Percentiles rank a stretch among this genome's conserved stretches.
These are phyloP conservation scores for Drosophila sturtevanti DNA, from an alignment of 1,140 invertebrate genomes.

Conservation along the genomic window DNA sequence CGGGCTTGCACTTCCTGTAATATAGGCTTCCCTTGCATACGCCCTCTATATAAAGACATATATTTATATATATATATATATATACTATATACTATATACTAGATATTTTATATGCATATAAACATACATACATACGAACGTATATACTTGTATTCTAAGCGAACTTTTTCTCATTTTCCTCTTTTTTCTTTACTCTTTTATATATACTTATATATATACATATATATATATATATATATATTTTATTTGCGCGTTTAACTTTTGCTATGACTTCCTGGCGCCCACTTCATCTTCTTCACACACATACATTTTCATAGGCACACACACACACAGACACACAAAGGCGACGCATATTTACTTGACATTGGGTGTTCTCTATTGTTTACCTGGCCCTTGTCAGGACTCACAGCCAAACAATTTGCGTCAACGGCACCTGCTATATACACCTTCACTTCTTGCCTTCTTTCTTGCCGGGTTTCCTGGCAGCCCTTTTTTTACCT, in stretches of 20 bases:
- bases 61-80: not conserved
- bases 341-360: slow-evolving; percentile 69
- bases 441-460: not conserved
- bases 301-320: not conserved
- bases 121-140: no score
- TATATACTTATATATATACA: slow-evolving; percentile 18
- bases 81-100: not conserved
- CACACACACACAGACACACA: not conserved
- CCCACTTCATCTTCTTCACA: slow-evolving; percentile 67
- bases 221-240: slow-evolving; percentile 8
- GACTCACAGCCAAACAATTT: slow-evolving; percentile 68
- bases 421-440: slow-evolving; percentile 68
- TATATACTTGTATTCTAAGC: slow-evolving; percentile 34
- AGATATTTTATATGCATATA: no score
- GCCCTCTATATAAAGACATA: slow-evolving; percentile 2
- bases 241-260: slow-evolving; percentile 71
- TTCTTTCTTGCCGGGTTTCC: not conserved
- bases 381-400: slow-evolving; percentile 72
- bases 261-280: slow-evolving; percentile 58
- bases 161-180: slow-evolving; percentile 37
- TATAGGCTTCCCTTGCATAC: slow-evolving; percentile 16
- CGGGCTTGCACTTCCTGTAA: slow-evolving; percentile 54
- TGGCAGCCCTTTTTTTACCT: not conserved
- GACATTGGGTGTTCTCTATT: slow-evolving; percentile 59
- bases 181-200: slow-evolving; percentile 12